Evolutionary conservation across 2,888 invertebrate species (phyloP), one percentile per base, ranked within the genome.

Genomic region (Limnephilus marmoratus): DNA sequence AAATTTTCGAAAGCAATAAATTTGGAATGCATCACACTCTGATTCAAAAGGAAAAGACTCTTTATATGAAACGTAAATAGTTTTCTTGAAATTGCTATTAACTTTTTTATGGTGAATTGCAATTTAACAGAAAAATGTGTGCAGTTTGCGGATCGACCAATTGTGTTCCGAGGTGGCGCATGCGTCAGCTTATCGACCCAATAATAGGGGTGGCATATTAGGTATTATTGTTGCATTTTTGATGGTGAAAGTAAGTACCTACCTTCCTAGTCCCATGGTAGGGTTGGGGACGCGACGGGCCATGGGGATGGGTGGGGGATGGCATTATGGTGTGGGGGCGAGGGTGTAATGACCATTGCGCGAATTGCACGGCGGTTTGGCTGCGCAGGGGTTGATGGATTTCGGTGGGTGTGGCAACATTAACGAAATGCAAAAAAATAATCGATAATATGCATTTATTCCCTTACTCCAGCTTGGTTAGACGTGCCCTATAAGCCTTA

Each of bases 111-210:
- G 18, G 11, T 83, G 37, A 15, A 83, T 15, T 24, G 24, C 24
- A 11, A 83, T 34, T 83, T 83, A 37, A 24, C 15, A 24, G 37
- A 0, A 41, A 41, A 83, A 7, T 83, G n/a, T 37, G 15, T 24
- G 12, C 83, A 41, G 5, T 24, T 18, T 45, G 24, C 68, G 11
- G 88, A 53, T 53, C 90, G 90, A 90, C 90, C 90, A 90, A 90
- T 90, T 41, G 45, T 90, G 90, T 81, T n/a, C 11, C 90, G 85
- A 91, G 86, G 12, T 91, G 87, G 81, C 91, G 91, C 91, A 91
- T 91, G 91, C 91, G 91, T 91, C 81, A 81, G 80, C 18, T 91
- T 91, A 91, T 91, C 86, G 91, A 91, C 45, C 91, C 87, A 88
- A 88, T 34, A 68, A 68, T 81, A 90, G 81, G 81, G 81, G 90